Evolutionary conservation across 2,888 invertebrate genomes (phyloP).

Genomic region (Machimus atricapillus): DNA sequence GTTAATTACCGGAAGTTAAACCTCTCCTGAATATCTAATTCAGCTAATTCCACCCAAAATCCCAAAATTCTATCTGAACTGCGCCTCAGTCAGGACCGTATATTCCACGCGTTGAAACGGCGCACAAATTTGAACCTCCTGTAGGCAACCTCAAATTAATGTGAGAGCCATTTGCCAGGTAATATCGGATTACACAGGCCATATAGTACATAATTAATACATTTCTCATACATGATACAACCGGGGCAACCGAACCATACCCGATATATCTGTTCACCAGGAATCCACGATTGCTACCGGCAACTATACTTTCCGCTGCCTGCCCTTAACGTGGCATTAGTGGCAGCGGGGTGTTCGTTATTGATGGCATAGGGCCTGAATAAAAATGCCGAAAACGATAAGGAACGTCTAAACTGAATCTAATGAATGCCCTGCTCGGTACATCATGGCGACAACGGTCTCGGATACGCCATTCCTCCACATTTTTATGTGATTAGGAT

Average conservation of each 20-base stretch:
- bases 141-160: slow-evolving; percentile 32
- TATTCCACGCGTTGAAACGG: neutral
- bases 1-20: neutral
- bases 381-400: slow-evolving; percentile 6
- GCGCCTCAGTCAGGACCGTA: neutral
- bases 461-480: neutral
- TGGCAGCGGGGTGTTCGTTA: slow-evolving; percentile 2
- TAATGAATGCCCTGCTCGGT: neutral
- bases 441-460: neutral
- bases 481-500: slow-evolving; percentile 26
- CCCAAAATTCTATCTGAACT: neutral
- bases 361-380: slow-evolving; percentile 3
- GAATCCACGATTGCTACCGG: neutral
- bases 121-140: slow-evolving; percentile 8
- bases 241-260: neutral
- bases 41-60: neutral
- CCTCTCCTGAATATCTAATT: neutral
- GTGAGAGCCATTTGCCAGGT: slow-evolving; percentile 27
- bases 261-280: neutral
- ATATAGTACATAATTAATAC: slow-evolving; percentile 37
- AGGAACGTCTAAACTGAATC: slow-evolving; percentile 18
- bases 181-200: slow-evolving; percentile 36
- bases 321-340: slow-evolving; percentile 14
- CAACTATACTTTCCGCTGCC: neutral
- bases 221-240: slow-evolving; percentile 18